Percentiles rank a stretch among this genome's conserved stretches.
Evolutionary conservation across 2,888 invertebrate species (phyloP).

Genomic region (Ormyrus rosae): DNA sequence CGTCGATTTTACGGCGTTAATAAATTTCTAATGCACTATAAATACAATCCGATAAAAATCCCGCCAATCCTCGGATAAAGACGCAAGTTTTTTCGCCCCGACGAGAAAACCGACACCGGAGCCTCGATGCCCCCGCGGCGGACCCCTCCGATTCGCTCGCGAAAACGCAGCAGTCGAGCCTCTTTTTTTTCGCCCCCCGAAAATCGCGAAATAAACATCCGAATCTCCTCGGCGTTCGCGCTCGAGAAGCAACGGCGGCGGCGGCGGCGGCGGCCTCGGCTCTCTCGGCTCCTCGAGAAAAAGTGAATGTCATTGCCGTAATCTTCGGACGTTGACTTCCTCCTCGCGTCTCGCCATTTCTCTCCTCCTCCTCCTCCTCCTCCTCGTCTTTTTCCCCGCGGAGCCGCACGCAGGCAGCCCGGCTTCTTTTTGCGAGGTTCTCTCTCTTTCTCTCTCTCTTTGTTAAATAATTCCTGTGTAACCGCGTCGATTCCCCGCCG

Average conservation of each 20-base stretch:
- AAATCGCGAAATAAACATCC: constrained; percentile 49
- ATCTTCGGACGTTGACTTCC: constrained; percentile 76
- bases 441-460: neutral
- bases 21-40: too few species aligned
- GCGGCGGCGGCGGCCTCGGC: constrained; percentile 59
- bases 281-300: constrained; percentile 65
- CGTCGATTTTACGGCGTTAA: too few species aligned
- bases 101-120: too few species aligned
- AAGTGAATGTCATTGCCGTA: constrained; percentile 76
- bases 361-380: constrained; percentile 29
- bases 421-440: neutral
- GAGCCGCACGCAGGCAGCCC: neutral
- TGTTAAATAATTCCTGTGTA: constrained; percentile 51
- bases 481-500: constrained; percentile 1
- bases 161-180: neutral
- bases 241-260: neutral
- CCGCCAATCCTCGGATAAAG: too few species aligned
- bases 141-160: neutral
- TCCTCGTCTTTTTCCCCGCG: constrained; percentile 22
- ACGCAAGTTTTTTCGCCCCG: too few species aligned
- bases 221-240: too few species aligned
- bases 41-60: too few species aligned
- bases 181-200: constrained; percentile 61
- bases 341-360: constrained; percentile 58
- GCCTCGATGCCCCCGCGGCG: neutral